Conservation (phyloP, 2,888 invertebrate species). For the Heliconius cydno region DNA sequence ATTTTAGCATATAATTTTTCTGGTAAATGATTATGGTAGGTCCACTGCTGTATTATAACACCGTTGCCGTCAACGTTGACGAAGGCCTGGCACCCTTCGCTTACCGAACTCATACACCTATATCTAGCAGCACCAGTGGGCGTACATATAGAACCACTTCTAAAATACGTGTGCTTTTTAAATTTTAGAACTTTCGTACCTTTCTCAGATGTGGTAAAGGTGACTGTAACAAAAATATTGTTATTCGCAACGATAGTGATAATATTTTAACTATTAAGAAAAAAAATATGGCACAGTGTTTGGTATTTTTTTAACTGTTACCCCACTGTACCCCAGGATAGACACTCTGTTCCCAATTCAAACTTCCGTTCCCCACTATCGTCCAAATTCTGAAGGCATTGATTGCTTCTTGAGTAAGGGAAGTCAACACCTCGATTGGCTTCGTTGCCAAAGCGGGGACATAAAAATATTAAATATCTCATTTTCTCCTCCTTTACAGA, state of each 20-base stretch:
- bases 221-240: constrained; percentile 48
- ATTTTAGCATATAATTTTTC: background rate
- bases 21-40: constrained; percentile 12
- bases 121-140: constrained; percentile 51
- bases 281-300: no score
- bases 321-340: no score
- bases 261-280: no score
- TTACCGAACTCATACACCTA: constrained; percentile 49
- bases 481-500: no score
- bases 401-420: no score
- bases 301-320: no score
- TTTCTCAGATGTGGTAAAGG: constrained; percentile 46
- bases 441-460: no score
- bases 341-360: no score
- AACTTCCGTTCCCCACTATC: no score
- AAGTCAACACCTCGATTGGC: no score
- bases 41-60: constrained; percentile 4
- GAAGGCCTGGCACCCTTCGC: constrained; percentile 12
- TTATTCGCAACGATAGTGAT: constrained; percentile 3
- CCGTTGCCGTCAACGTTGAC: constrained; percentile 11
- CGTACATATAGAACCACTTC: constrained; percentile 37
- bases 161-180: constrained; percentile 52
- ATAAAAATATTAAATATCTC: no score
- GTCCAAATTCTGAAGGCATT: no score
- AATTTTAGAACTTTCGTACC: constrained; percentile 47